phyloP scores from a whole-genome alignment of 1,140 invertebrate genomes.

The Calliphora vicina region DNA sequence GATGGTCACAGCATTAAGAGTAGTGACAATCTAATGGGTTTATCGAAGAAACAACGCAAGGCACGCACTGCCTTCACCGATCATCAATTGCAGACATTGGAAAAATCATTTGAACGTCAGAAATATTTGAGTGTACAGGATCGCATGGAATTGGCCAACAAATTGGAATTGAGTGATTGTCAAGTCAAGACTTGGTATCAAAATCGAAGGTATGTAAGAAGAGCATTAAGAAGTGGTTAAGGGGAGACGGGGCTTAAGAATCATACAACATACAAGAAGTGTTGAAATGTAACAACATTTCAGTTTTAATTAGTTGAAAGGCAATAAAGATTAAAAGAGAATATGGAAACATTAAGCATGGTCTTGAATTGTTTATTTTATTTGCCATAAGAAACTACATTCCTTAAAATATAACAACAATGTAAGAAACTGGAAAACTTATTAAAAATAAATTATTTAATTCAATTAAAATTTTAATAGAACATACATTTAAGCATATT shows the following conservation, averaged over 20 bases:
- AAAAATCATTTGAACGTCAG: conserved; percentile 95
- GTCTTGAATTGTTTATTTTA: too few relatives aligned
- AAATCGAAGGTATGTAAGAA: conserved; percentile 84
- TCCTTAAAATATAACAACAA: too few relatives aligned
- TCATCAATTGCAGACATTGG: conserved; percentile 92
- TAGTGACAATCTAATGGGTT: conserved; percentile 55
- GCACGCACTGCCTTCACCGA: conserved; percentile 97
- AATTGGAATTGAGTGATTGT: conserved; percentile 93
- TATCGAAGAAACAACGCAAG: conserved; percentile 93
- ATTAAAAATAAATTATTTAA: too few relatives aligned
- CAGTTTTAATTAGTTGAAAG: not conserved
- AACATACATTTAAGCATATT: too few relatives aligned
- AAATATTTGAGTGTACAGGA: conserved; percentile 98
- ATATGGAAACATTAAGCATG: too few relatives aligned
- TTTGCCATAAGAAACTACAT: too few relatives aligned
- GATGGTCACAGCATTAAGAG: conserved; percentile 58
- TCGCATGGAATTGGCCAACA: conserved; percentile 94
- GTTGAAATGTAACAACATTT: conserved; percentile 8
- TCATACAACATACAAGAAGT: not conserved
- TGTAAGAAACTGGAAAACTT: too few relatives aligned
- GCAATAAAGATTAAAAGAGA: not conserved
- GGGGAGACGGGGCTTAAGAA: not conserved
- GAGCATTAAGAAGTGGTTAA: too few relatives aligned
- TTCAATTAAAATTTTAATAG: too few relatives aligned
- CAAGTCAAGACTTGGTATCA: conserved; percentile 99